These are phyloP conservation scores for Brachypodius melanocephalos DNA, from an alignment of 2,113 vertebrate genomes.

Conservation along the genomic window DNA sequence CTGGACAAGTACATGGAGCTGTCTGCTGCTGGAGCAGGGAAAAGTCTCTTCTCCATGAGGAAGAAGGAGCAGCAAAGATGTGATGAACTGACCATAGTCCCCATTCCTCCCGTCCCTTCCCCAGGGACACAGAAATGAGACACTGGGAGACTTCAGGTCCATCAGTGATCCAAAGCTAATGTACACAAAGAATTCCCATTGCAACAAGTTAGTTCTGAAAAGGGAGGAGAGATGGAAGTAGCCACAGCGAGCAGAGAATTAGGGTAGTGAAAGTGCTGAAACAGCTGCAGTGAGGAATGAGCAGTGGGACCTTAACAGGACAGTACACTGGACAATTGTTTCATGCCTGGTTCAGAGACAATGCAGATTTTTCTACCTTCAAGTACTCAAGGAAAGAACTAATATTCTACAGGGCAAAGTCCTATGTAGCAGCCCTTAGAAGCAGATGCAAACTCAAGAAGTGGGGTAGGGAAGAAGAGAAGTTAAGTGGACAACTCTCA, in stretches of 20 bases:
- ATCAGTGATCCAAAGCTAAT: neutral
- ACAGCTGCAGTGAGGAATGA: neutral
- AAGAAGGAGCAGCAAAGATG: neutral
- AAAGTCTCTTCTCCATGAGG: neutral
- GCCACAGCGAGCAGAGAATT: neutral
- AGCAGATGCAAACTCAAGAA: neutral
- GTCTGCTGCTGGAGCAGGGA: neutral
- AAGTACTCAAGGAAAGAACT: neutral
- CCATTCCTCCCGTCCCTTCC: neutral
- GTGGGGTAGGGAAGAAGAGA: rapidly evolving
- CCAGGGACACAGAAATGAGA: neutral
- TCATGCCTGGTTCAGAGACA: neutral
- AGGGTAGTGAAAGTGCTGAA: neutral
- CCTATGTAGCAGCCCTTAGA: neutral
- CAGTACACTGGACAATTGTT: neutral
- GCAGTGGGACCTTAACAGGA: neutral
- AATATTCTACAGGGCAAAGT: neutral
- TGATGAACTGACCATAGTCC: rapidly evolving
- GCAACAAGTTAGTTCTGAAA: neutral
- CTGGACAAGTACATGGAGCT: too few relatives aligned
- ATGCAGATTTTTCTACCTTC: neutral
- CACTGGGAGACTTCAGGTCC: neutral
- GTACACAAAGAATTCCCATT: too few relatives aligned
- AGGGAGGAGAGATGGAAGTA: neutral
- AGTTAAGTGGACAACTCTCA: neutral